phyloP scores from a whole-genome alignment of 2,888 invertebrate genomes.

The Colletes collaris region DNA sequence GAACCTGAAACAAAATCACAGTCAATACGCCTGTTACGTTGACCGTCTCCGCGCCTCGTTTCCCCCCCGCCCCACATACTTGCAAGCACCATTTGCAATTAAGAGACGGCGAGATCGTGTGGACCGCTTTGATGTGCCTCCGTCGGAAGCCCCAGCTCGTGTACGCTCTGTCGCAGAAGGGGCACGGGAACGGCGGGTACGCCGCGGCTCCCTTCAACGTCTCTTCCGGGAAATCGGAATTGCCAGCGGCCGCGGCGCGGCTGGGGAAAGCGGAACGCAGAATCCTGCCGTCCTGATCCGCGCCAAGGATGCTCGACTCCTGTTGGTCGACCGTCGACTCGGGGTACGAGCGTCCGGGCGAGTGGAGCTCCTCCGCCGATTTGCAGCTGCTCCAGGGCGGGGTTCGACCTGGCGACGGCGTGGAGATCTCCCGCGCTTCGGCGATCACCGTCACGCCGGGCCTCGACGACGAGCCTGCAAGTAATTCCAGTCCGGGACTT shows the following conservation, averaged over 20 bases:
- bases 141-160: constrained; percentile 87
- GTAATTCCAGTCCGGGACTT: constrained; percentile 61
- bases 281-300: constrained; percentile 47
- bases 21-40: background rate
- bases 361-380: constrained; percentile 23
- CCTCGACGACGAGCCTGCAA: constrained; percentile 72
- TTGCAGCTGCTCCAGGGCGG: constrained; percentile 43
- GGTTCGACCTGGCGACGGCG: constrained; percentile 55
- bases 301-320: constrained; percentile 33
- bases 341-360: constrained; percentile 25
- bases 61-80: constrained; percentile 45
- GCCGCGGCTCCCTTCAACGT: constrained; percentile 54
- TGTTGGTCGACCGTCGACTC: constrained; percentile 45
- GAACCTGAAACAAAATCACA: constrained; percentile 70
- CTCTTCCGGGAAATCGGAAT: constrained; percentile 59
- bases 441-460: constrained; percentile 71
- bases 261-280: constrained; percentile 58
- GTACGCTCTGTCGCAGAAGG: constrained; percentile 87
- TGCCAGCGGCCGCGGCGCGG: constrained; percentile 47
- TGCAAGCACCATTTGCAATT: constrained; percentile 85
- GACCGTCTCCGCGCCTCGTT: no score
- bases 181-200: constrained; percentile 85
- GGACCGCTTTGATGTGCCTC: constrained; percentile 86
- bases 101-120: constrained; percentile 83
- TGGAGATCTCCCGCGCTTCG: constrained; percentile 67